phyloP scores from a whole-genome alignment of 2,113 vertebrate genomes.

The Callionymus lyra region DNA sequence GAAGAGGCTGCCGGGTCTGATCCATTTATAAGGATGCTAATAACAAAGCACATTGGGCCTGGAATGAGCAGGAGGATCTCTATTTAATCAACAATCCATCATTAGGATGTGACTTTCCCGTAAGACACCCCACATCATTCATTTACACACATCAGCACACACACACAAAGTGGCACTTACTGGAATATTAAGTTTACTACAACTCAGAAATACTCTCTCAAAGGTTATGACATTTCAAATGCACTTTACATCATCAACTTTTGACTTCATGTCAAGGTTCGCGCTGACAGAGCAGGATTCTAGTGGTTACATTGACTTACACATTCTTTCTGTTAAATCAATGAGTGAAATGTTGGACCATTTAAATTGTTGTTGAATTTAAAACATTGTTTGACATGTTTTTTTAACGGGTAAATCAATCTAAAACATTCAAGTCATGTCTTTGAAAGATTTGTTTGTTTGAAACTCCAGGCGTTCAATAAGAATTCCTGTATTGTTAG shows the following conservation, averaged over 20 bases:
- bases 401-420: no score
- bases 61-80: conserved; percentile 36
- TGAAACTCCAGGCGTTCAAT: no score
- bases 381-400: no score
- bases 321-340: conserved; percentile 10
- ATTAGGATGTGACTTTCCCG: conserved; percentile 46
- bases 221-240: no score
- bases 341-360: conserved; percentile 13
- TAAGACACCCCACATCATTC: conserved; percentile 45
- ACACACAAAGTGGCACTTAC: conserved; percentile 1
- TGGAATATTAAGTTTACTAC: conserved; percentile 10
- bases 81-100: conserved; percentile 53
- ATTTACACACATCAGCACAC: conserved; percentile 25
- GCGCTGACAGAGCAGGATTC: conserved; percentile 36
- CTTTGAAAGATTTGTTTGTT: no score
- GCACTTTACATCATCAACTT: no score
- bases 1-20: conserved; percentile 43
- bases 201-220: conserved; percentile 11
- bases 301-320: conserved; percentile 34
- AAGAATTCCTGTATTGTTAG: no score
- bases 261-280: conserved; percentile 46
- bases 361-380: no score
- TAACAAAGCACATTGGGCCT: conserved; percentile 42
- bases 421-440: no score
- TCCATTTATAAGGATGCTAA: conserved; percentile 57